Evolutionary conservation across 2,888 invertebrate genomes (phyloP).

Genomic region (Athrips mouffetella): DNA sequence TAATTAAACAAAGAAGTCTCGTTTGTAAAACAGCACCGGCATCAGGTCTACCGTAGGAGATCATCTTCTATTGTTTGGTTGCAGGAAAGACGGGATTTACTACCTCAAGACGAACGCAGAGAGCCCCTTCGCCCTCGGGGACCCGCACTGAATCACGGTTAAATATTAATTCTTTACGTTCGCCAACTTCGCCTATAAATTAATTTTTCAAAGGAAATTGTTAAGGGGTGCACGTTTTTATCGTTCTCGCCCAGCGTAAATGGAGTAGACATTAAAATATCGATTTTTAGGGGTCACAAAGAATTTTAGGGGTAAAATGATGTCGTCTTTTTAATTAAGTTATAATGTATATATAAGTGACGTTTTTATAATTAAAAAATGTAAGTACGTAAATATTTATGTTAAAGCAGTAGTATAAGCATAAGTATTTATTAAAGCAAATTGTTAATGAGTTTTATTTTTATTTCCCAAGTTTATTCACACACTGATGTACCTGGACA

Average conservation of each 20-base stretch:
- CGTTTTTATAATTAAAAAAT: no score
- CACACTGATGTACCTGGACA: no score
- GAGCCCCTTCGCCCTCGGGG: slow-evolving; percentile 70
- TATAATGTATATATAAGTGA: no score
- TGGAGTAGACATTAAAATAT: neutral
- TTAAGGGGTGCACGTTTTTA: slow-evolving; percentile 38
- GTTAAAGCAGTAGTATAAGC: neutral
- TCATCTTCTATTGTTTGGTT: slow-evolving; percentile 55
- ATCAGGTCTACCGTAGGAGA: slow-evolving; percentile 52
- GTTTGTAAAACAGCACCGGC: slow-evolving; percentile 45
- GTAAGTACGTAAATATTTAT: neutral
- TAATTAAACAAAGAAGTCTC: slow-evolving; percentile 56
- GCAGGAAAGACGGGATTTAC: slow-evolving; percentile 77
- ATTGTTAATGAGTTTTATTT: neutral
- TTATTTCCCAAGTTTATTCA: no score
- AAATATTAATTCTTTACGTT: slow-evolving; percentile 47
- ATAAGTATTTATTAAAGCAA: neutral
- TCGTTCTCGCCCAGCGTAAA: slow-evolving; percentile 26
- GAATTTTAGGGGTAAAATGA: no score
- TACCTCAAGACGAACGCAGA: slow-evolving; percentile 75
- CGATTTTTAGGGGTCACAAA: neutral
- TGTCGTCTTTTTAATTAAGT: no score
- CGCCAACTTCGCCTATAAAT: slow-evolving; percentile 56
- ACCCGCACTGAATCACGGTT: slow-evolving; percentile 45
- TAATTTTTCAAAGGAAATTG: slow-evolving; percentile 51